Percentiles rank a stretch among this genome's conserved stretches.
These are phyloP conservation scores for Leptodactylus fuscus DNA, from an alignment of 2,113 vertebrate species.

Conservation along the genomic window DNA sequence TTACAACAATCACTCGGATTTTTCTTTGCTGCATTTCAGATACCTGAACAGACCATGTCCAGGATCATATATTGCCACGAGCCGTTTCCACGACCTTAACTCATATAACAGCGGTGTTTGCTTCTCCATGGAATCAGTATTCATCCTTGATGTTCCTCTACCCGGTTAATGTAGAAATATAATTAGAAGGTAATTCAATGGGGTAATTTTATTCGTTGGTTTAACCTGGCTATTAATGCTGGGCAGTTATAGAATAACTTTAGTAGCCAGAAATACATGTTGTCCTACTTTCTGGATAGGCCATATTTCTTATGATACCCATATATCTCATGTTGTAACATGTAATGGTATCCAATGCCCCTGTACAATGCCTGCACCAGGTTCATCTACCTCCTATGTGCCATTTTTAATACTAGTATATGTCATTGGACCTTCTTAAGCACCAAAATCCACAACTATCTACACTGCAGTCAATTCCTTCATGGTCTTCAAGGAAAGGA, in stretches of 20 bases:
- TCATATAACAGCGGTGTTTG: neutral
- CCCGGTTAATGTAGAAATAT: neutral
- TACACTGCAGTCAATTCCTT: no score
- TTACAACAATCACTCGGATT: neutral
- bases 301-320: no score
- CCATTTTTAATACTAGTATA: no score
- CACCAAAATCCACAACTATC: no score
- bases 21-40: slow-evolving; percentile 7
- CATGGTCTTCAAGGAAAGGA: no score
- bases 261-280: neutral
- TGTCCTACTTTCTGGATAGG: neutral
- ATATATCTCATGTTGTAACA: no score
- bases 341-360: no score
- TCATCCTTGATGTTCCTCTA: neutral
- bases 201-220: neutral
- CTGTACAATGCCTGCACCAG: no score
- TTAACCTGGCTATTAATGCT: slow-evolving; percentile 1
- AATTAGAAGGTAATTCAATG: neutral
- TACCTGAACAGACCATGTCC: neutral
- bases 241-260: neutral
- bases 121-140: neutral
- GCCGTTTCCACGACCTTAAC: neutral
- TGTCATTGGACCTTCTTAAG: no score
- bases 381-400: no score
- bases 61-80: neutral